Conservation (phyloP, 2,888 invertebrate species). For the Noctua janthe region DNA sequence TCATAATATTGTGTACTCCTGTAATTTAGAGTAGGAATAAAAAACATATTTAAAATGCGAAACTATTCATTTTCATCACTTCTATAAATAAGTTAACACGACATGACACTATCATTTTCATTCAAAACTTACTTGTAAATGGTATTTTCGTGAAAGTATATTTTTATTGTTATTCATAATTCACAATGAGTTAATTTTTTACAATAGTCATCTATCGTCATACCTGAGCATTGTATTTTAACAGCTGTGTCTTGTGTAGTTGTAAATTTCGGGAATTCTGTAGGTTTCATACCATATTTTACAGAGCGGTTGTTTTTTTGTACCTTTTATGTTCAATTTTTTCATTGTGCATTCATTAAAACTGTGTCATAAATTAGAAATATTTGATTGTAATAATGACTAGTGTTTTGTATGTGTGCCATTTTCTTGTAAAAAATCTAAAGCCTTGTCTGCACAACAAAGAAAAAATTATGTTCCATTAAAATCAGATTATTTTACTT, state of each 20-base stretch:
- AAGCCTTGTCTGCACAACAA: background rate
- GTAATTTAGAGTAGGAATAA: background rate
- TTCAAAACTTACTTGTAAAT: slow-evolving; percentile 3
- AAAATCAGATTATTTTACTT: no score
- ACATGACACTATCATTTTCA: background rate
- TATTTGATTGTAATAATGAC: background rate
- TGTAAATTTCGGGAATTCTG: background rate
- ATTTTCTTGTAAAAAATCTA: background rate
- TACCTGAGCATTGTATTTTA: background rate
- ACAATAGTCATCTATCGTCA: background rate
- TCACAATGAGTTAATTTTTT: background rate
- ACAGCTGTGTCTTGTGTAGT: background rate
- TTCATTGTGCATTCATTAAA: background rate
- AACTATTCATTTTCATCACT: background rate
- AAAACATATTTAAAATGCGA: background rate
- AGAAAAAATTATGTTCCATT: no score
- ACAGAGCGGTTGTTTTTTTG: background rate
- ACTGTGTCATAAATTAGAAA: background rate
- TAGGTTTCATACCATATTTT: background rate
- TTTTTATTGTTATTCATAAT: slow-evolving; percentile 1
- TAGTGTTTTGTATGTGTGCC: background rate
- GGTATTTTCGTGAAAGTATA: background rate
- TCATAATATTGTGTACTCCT: background rate
- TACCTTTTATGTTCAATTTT: background rate
- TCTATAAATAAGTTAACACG: background rate